A percentile compares a stretch with the other conserved stretches of the same genome.
These are phyloP conservation scores for Narcine bancroftii DNA, from an alignment of 2,113 vertebrate species.

Conservation along the genomic window DNA sequence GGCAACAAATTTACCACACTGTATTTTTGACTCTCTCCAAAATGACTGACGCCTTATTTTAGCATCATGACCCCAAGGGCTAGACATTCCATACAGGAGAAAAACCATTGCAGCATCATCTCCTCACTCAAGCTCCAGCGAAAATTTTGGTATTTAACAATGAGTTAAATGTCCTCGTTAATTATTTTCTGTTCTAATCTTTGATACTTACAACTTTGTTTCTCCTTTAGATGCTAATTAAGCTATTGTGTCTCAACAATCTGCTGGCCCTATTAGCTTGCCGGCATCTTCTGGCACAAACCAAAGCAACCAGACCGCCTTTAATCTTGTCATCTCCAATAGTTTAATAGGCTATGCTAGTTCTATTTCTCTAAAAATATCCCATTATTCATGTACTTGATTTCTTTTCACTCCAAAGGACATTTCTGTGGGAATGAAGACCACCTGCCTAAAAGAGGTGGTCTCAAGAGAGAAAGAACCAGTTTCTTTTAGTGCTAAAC, in stretches of 20 bases:
- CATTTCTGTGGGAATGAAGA: background rate
- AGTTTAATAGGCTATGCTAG: background rate
- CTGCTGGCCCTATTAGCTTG: background rate
- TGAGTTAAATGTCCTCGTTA: background rate
- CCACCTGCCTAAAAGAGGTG: background rate
- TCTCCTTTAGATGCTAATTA: background rate
- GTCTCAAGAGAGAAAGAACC: background rate
- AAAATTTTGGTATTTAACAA: too few species aligned
- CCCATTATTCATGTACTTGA: background rate
- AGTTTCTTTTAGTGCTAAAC: background rate
- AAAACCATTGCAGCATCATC: too few species aligned
- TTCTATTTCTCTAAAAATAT: background rate
- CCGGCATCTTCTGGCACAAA: background rate
- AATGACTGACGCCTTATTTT: too few species aligned
- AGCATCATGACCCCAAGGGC: too few species aligned
- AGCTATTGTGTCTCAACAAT: background rate
- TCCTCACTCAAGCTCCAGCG: too few species aligned
- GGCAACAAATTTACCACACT: too few species aligned
- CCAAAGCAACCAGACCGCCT: background rate
- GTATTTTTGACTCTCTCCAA: too few species aligned
- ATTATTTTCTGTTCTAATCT: background rate
- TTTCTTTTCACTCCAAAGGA: background rate
- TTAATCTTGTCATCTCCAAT: background rate
- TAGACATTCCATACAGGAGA: too few species aligned
- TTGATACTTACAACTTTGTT: background rate